Percentiles rank a stretch among this genome's conserved stretches.
Evolutionary conservation across 2,113 vertebrate species (phyloP).

Genomic region (Lanius ludovicianus): DNA sequence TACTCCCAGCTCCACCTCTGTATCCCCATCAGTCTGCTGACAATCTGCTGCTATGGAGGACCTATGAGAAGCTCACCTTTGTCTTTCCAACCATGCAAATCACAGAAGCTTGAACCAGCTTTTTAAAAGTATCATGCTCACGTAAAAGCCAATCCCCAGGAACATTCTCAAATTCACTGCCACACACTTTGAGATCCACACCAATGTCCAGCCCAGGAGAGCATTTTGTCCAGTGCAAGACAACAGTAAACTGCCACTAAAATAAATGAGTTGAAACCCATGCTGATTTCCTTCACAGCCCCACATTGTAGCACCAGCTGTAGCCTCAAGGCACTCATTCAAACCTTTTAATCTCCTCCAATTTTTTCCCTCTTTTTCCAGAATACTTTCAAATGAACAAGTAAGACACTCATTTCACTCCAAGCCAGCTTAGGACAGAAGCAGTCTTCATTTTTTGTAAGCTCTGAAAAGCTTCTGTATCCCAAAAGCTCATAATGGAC

Average conservation of each 20-base stretch:
- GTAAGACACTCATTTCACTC: neutral
- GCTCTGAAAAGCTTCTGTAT: neutral
- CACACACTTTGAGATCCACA: neutral
- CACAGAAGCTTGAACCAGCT: neutral
- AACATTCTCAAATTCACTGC: neutral
- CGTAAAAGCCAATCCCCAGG: neutral
- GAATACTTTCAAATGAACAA: neutral
- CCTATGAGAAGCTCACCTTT: neutral
- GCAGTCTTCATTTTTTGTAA: neutral
- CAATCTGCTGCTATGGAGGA: neutral
- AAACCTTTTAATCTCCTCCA: neutral
- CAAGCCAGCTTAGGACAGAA: neutral
- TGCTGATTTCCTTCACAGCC: neutral
- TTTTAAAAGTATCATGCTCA: neutral
- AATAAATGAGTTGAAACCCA: neutral
- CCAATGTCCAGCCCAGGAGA: neutral
- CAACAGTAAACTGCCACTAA: neutral
- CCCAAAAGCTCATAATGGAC: neutral
- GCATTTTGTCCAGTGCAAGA: neutral
- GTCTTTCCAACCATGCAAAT: neutral
- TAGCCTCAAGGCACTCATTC: neutral
- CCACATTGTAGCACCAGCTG: neutral
- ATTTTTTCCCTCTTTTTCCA: neutral
- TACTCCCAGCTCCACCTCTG: neutral
- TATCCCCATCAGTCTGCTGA: neutral